Conservation (phyloP, 2,888 invertebrate genomes). For the Sthenelais limicola region DNA sequence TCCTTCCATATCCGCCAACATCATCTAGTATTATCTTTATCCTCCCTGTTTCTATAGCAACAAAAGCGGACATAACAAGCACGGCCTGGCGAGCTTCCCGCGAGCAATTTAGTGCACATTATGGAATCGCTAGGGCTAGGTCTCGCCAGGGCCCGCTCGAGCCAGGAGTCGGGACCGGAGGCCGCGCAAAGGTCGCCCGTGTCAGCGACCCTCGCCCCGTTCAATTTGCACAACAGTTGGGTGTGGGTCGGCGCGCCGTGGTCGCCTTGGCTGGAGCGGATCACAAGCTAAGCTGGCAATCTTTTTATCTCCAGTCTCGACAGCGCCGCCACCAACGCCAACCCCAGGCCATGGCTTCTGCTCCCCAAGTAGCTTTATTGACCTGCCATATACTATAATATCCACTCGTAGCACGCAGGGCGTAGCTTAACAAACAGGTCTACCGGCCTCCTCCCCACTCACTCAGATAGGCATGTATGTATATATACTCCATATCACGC, state of each 20-base stretch:
- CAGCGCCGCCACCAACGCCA: background rate
- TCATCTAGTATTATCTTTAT: too few species aligned
- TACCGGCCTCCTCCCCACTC: too few species aligned
- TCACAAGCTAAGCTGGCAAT: slow-evolving; percentile 1
- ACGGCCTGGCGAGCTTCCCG: too few species aligned
- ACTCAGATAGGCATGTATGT: too few species aligned
- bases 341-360: background rate
- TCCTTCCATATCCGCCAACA: too few species aligned
- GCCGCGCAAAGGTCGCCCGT: too few species aligned
- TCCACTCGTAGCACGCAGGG: too few species aligned
- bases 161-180: slow-evolving; percentile 18
- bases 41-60: too few species aligned
- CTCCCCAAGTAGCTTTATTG: slow-evolving; percentile 17
- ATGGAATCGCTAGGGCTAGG: background rate
- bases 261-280: background rate
- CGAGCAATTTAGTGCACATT: slow-evolving; percentile 22
- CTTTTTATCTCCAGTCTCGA: slow-evolving; percentile 11
- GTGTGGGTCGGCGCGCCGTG: slow-evolving; percentile 2
- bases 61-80: too few species aligned
- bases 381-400: too few species aligned
- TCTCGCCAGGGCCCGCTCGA: background rate
- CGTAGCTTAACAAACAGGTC: too few species aligned
- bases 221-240: slow-evolving; percentile 34
- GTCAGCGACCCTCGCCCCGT: slow-evolving; percentile 23
- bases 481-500: too few species aligned